A percentile compares a stretch with the other conserved stretches of the same genome.
phyloP scores from a whole-genome alignment of 2,797 vertebrate genomes.

The Hippopotamyrus pictus region DNA sequence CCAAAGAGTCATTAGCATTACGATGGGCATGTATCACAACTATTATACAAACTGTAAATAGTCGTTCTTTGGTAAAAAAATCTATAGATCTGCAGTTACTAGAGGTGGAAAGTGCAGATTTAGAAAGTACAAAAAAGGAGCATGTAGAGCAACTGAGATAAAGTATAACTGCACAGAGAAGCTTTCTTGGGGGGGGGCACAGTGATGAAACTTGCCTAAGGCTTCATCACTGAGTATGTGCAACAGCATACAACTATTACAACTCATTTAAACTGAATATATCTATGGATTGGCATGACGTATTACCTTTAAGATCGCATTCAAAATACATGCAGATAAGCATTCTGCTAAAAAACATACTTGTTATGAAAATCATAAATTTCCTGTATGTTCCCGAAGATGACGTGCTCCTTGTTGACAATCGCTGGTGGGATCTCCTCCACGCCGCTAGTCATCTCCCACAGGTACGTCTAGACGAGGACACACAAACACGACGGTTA shows the following conservation, averaged over 20 bases:
- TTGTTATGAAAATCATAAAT: slow-evolving; percentile 97
- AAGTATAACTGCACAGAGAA: background rate
- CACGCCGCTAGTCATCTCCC: slow-evolving; percentile 93
- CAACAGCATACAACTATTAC: background rate
- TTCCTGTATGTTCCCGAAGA: slow-evolving; percentile 97
- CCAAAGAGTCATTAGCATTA: background rate
- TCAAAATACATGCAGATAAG: background rate
- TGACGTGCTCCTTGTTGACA: slow-evolving; percentile 84
- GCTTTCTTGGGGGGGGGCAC: background rate
- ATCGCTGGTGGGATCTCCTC: slow-evolving; percentile 90
- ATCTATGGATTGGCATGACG: background rate
- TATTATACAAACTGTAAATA: background rate
- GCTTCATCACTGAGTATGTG: background rate
- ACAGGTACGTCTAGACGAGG: slow-evolving; percentile 84
- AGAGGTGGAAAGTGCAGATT: background rate
- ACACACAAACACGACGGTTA: background rate
- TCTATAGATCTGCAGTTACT: background rate
- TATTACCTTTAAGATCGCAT: background rate
- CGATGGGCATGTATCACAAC: background rate
- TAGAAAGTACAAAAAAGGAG: background rate
- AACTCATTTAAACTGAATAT: background rate
- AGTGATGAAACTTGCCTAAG: background rate
- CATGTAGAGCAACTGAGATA: background rate
- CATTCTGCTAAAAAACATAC: slow-evolving; percentile 59
- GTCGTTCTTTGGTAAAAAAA: background rate